Evolutionary conservation across 2,797 vertebrate genomes (phyloP), one percentile per base, ranked within the genome.

Genomic region (Anas flavirostris): DNA sequence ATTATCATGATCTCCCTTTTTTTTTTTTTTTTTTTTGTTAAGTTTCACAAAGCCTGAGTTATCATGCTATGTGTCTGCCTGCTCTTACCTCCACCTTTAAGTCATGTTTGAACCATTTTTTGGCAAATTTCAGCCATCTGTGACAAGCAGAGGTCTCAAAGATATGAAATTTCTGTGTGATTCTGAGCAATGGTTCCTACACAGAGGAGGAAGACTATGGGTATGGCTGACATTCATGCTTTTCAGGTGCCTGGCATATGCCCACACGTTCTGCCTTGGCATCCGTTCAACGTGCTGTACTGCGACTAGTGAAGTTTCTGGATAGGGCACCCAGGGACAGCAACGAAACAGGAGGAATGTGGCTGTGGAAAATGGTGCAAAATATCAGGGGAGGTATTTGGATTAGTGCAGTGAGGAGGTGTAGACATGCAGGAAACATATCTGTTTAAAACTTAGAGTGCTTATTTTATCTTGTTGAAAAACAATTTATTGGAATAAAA

Each of bases 311-410:
- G 7, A 10, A 1, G 2, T 17, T 50, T n/a, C 28, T 43, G 62
- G 33, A 22, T 23, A 23, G 16, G 18, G 26, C 48, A 52, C 6
- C 9, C 2, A 67, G 0, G n/a, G 62, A 55, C 31, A 14, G 28
- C 12, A 72, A 56, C 44, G 41, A 56, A 50, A 39, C 4, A 2
- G 41, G 35, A 50, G 28, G 35, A 72, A 44, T 28, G 22, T 16
- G 29, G 5, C 26, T 29, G 37, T 0, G 0, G 31, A 43, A 55
- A 82, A 21, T 5, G 9, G 9, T 15, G 15, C 9, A 53, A 77
- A 94, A 63, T 33, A 37, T 12, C 33, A 53, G 55, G 14, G 6
- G 3, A 52, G 31, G 18, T 50, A 8, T 44, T 39, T 12, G 58
- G 37, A 37, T 41, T 88, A 39, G 31, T 19, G 9, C 59, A 50